phyloP scores from a whole-genome alignment of 2,113 vertebrate genomes.

The Paralichthys olivaceus region DNA sequence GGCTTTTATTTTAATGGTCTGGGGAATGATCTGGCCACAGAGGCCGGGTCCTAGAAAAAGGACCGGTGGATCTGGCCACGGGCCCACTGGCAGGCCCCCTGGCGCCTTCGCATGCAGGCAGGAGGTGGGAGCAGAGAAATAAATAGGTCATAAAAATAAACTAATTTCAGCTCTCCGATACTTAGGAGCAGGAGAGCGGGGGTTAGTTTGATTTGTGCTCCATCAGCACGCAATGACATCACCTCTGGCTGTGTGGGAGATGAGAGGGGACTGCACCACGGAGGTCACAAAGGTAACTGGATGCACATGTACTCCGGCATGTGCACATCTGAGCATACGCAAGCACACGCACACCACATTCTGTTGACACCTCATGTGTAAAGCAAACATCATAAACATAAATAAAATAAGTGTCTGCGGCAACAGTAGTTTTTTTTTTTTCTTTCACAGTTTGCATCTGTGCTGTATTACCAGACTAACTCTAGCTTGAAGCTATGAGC shows the following conservation, averaged over 20 bases:
- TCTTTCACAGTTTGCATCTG: slow-evolving; percentile 55
- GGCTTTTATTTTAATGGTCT: slow-evolving; percentile 63
- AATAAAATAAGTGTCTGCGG: slow-evolving; percentile 55
- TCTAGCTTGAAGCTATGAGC: slow-evolving; percentile 40
- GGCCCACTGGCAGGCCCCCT: slow-evolving; percentile 43
- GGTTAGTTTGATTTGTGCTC: slow-evolving; percentile 79
- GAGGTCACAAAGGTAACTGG: slow-evolving; percentile 61
- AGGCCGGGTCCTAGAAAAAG: slow-evolving; percentile 35
- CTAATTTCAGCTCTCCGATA: slow-evolving; percentile 72
- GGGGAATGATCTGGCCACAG: slow-evolving; percentile 45
- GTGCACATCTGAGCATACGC: slow-evolving; percentile 14
- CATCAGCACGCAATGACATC: slow-evolving; percentile 74
- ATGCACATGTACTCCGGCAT: slow-evolving; percentile 47
- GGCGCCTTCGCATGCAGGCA: slow-evolving; percentile 50
- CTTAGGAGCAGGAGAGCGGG: slow-evolving; percentile 43
- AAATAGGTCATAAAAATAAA: slow-evolving; percentile 81
- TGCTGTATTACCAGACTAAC: slow-evolving; percentile 46
- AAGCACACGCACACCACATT: slow-evolving; percentile 21
- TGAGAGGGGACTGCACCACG: slow-evolving; percentile 56
- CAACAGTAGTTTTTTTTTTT: slow-evolving; percentile 28
- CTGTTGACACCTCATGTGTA: slow-evolving; percentile 44
- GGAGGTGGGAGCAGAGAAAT: slow-evolving; percentile 71
- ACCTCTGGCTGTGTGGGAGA: slow-evolving; percentile 66
- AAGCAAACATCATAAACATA: slow-evolving; percentile 55
- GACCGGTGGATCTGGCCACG: slow-evolving; percentile 56